Evolutionary conservation across 2,797 vertebrate species (phyloP).

Genomic region (Ispidina picta): DNA sequence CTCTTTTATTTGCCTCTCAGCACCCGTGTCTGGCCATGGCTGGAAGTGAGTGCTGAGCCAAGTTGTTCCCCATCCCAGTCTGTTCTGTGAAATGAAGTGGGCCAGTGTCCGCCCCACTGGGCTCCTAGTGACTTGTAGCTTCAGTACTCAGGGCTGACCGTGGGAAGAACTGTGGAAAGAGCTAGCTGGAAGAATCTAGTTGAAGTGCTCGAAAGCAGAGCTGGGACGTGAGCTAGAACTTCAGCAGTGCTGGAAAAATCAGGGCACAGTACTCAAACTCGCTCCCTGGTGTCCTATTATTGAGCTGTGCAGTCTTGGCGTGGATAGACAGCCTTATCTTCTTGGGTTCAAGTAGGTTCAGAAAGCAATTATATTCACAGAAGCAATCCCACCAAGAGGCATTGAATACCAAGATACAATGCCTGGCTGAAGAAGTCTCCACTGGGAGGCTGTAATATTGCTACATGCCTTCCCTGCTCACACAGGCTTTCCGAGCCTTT

Average conservation of each 20-base stretch:
- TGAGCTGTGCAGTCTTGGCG: neutral
- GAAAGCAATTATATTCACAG: neutral
- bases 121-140: neutral
- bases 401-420: neutral
- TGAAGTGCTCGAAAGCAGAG: neutral
- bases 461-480: neutral
- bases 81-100: neutral
- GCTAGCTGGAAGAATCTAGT: neutral
- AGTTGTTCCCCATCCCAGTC: neutral
- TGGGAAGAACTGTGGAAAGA: rapidly evolving
- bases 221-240: neutral
- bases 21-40: neutral
- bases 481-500: neutral
- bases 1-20: neutral
- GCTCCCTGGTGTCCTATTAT: neutral
- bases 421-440: neutral
- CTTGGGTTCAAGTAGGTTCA: neutral
- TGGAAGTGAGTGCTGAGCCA: neutral
- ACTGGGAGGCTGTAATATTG: neutral
- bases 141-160: neutral
- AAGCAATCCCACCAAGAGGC: neutral
- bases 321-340: neutral
- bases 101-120: rapidly evolving
- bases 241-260: neutral
- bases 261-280: neutral